Percentiles rank a stretch among this genome's conserved stretches.
Evolutionary conservation across 2,888 invertebrate species (phyloP).

Genomic region (Volucella inflata): DNA sequence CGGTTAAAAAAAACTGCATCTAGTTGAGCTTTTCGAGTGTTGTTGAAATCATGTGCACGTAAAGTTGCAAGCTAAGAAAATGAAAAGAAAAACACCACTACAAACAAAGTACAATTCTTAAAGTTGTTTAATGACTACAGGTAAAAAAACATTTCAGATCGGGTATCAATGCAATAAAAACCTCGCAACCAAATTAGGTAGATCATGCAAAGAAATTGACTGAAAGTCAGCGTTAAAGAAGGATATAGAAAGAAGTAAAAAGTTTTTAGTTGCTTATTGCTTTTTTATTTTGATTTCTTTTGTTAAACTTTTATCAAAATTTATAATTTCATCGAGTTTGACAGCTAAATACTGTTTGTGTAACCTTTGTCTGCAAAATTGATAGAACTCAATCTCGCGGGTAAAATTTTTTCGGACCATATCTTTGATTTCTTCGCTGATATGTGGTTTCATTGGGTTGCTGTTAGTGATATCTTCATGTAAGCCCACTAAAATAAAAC

Average conservation of each 20-base stretch:
- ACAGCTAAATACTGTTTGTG: slow-evolving; percentile 91
- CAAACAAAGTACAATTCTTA: slow-evolving; percentile 72
- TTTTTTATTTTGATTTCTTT: slow-evolving; percentile 39
- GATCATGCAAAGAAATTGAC: no score
- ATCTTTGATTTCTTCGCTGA: slow-evolving; percentile 91
- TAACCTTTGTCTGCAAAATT: slow-evolving; percentile 93
- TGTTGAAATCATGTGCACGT: slow-evolving; percentile 89
- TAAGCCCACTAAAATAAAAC: slow-evolving; percentile 79
- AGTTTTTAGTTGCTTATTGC: neutral
- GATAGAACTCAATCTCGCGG: slow-evolving; percentile 95
- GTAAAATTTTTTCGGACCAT: slow-evolving; percentile 94
- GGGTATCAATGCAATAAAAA: no score
- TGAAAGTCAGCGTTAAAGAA: neutral
- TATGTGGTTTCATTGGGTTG: slow-evolving; percentile 93
- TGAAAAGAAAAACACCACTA: slow-evolving; percentile 14
- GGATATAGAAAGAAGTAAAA: neutral
- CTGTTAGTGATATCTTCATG: slow-evolving; percentile 87
- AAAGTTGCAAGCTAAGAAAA: slow-evolving; percentile 84
- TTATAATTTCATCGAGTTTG: slow-evolving; percentile 79
- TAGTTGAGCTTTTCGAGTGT: slow-evolving; percentile 88
- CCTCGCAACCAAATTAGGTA: no score
- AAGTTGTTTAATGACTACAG: no score
- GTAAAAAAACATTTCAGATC: no score
- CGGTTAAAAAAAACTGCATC: slow-evolving; percentile 87
- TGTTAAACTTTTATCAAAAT: slow-evolving; percentile 49